Evolutionary conservation across 2,888 invertebrate genomes (phyloP).

Genomic region (Coremacera marginata): DNA sequence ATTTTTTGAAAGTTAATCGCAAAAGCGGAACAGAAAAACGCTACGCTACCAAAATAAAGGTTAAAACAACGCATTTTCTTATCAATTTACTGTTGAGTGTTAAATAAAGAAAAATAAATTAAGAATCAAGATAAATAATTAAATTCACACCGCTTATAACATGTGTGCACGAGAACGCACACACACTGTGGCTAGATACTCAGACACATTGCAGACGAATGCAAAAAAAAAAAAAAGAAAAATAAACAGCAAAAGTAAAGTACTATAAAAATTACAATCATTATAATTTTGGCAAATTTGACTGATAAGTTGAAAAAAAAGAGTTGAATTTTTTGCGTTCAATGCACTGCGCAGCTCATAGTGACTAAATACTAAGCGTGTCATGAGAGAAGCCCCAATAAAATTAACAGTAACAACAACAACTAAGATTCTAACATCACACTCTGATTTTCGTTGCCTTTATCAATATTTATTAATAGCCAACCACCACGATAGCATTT

Average conservation of each 20-base stretch:
- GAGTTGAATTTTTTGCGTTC: no score
- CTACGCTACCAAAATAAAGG: background rate
- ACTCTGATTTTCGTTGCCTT: background rate
- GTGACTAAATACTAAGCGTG: background rate
- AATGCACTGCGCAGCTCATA: background rate
- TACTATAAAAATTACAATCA: background rate
- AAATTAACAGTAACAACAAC: background rate
- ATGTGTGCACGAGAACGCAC: background rate
- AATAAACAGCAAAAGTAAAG: background rate
- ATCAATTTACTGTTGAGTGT: background rate
- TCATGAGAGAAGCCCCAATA: background rate
- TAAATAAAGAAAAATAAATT: background rate
- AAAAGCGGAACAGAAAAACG: background rate
- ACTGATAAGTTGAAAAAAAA: conserved; percentile 8
- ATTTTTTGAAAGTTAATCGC: background rate
- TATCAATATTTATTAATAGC: no score
- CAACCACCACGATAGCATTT: no score
- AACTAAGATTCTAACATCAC: background rate
- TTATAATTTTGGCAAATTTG: conserved; percentile 16
- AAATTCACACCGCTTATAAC: conserved; percentile 15
- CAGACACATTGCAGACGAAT: no score
- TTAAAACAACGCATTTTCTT: conserved; percentile 7
- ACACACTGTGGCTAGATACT: background rate
- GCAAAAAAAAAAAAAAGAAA: no score
- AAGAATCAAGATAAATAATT: conserved; percentile 4